These are phyloP conservation scores for Philhelius pedissequus DNA, from an alignment of 2,888 invertebrate species.

Conservation along the genomic window DNA sequence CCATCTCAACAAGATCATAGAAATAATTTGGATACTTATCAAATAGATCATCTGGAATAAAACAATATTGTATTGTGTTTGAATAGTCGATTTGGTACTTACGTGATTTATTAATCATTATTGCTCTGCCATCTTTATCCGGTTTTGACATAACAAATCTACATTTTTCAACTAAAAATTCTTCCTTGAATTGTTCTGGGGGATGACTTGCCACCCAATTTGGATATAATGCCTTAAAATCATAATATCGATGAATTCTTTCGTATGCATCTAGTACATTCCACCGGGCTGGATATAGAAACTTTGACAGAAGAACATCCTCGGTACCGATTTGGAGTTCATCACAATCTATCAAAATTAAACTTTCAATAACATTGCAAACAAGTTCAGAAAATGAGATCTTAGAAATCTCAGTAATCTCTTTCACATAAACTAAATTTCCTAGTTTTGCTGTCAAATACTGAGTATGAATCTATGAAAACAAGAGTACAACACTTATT, in stretches of 20 bases:
- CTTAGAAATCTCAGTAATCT: too few relatives aligned
- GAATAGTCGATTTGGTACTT: not conserved
- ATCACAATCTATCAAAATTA: conserved; percentile 69
- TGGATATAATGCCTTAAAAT: conserved; percentile 74
- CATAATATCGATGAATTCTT: conserved; percentile 73
- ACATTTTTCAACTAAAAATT: conserved; percentile 73
- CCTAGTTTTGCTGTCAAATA: too few relatives aligned
- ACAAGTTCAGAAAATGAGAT: too few relatives aligned
- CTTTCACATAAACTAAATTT: not conserved
- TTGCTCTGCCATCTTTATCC: conserved; percentile 74
- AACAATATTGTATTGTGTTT: not conserved
- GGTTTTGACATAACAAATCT: conserved; percentile 75
- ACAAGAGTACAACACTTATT: too few relatives aligned
- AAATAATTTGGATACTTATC: conserved; percentile 75
- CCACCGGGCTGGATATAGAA: conserved; percentile 73
- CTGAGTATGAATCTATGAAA: too few relatives aligned
- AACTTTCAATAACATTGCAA: not conserved
- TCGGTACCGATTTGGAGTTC: conserved; percentile 73
- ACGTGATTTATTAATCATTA: conserved; percentile 39
- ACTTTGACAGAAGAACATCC: conserved; percentile 74
- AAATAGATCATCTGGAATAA: conserved; percentile 73
- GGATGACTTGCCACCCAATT: conserved; percentile 74
- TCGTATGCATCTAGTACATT: conserved; percentile 73
- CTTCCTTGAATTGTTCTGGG: conserved; percentile 73
- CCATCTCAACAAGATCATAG: conserved; percentile 75